These are phyloP conservation scores for Homarus gammarus DNA, from an alignment of 2,888 invertebrate species.

Conservation along the genomic window DNA sequence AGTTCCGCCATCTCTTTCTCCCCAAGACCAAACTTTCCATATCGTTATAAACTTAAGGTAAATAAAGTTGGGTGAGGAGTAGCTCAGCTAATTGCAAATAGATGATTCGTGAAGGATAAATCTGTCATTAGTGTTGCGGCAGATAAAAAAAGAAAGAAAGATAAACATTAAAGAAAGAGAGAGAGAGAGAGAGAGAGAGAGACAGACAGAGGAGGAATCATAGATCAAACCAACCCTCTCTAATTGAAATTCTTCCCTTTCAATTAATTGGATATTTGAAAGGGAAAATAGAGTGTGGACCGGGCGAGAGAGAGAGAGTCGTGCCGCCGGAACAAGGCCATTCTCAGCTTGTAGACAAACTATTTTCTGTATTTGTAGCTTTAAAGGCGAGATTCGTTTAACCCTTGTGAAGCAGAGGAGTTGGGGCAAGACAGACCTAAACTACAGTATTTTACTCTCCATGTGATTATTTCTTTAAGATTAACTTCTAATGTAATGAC, in stretches of 20 bases:
- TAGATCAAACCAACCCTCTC: constrained; percentile 49
- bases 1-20: background rate
- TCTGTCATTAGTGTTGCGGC: background rate
- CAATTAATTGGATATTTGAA: constrained; percentile 65
- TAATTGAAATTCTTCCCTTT: constrained; percentile 62
- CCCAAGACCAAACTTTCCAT: constrained; percentile 22
- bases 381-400: background rate
- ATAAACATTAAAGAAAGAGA: constrained; percentile 20
- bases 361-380: background rate
- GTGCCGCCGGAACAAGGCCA: background rate
- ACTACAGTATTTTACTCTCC: too few species aligned
- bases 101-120: constrained; percentile 8
- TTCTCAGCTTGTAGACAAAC: background rate
- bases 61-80: background rate
- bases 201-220: constrained; percentile 15
- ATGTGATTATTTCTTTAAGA: too few species aligned
- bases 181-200: constrained; percentile 27
- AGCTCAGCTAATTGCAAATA: constrained; percentile 3
- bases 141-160: constrained; percentile 21
- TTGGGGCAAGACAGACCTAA: background rate
- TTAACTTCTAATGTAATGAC: too few species aligned
- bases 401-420: background rate
- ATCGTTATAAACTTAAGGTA: constrained; percentile 35
- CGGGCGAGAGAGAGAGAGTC: background rate
- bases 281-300: constrained; percentile 57